These are phyloP conservation scores for Tanytarsus gracilentus DNA, from an alignment of 2,888 invertebrate species.

Conservation along the genomic window DNA sequence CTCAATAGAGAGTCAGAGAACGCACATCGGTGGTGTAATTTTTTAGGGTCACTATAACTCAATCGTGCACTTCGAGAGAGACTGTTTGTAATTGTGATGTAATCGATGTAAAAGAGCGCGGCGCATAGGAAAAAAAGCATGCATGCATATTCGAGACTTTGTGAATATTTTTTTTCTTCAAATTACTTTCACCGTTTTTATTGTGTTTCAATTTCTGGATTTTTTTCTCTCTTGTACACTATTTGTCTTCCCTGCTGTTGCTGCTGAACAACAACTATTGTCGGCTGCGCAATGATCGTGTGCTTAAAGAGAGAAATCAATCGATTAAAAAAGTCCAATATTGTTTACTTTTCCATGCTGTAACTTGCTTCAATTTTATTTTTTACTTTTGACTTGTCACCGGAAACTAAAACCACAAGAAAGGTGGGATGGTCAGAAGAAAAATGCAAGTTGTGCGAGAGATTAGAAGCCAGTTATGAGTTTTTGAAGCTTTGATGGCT, in stretches of 20 bases:
- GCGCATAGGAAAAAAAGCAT: background rate
- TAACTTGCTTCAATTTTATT: too few species aligned
- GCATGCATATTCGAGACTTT: background rate
- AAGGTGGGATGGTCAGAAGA: too few species aligned
- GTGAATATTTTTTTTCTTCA: slow-evolving; percentile 16
- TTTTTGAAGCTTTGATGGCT: too few species aligned
- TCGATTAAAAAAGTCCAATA: too few species aligned
- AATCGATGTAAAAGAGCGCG: too few species aligned
- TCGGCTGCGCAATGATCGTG: too few species aligned
- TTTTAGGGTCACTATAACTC: slow-evolving; percentile 12
- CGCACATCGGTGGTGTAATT: background rate
- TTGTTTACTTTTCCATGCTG: too few species aligned
- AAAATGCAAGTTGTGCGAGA: too few species aligned
- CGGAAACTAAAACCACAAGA: too few species aligned
- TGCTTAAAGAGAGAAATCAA: too few species aligned
- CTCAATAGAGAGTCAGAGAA: background rate
- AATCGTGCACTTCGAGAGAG: background rate
- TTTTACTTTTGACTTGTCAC: too few species aligned
- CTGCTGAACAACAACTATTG: background rate
- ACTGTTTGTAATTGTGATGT: background rate
- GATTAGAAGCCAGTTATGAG: too few species aligned
- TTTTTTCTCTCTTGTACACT: background rate
- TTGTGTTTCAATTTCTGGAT: slow-evolving; percentile 7
- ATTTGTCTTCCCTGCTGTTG: background rate
- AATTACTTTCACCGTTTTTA: slow-evolving; percentile 25